Conservation (phyloP, 2,113 vertebrate species). For the Vidua macroura region DNA sequence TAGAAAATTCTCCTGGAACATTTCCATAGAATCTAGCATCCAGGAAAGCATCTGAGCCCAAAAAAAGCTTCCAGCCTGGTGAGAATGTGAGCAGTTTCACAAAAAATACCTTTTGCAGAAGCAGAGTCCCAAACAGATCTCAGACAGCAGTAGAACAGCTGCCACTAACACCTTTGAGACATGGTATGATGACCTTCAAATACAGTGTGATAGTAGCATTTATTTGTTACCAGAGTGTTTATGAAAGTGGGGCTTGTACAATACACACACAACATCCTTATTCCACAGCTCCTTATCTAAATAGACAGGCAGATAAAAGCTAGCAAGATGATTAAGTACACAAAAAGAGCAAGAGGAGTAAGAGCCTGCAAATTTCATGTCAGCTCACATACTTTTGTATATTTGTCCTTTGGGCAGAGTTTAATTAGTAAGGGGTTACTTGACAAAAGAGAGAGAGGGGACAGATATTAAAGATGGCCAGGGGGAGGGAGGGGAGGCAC, state of each 20-base stretch:
- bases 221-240: not conserved
- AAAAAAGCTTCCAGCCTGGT: not conserved
- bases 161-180: not conserved
- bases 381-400: not conserved
- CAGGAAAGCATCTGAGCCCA: not conserved
- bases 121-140: not conserved
- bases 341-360: not conserved
- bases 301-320: not conserved
- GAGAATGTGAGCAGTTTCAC: not conserved
- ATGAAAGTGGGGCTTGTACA: not conserved
- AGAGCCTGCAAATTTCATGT: not conserved
- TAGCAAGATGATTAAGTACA: not conserved
- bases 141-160: not conserved
- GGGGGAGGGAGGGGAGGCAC: not conserved
- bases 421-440: conserved; percentile 25
- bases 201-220: not conserved
- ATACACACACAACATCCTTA: not conserved
- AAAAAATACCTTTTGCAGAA: not conserved
- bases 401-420: not conserved
- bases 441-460: not conserved
- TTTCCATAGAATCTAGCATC: not conserved
- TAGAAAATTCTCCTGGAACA: not conserved
- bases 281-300: not conserved
- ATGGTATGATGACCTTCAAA: not conserved
- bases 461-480: not conserved